A percentile compares a stretch with the other conserved stretches of the same genome.
These are phyloP conservation scores for Rhodophaea formosa DNA, from an alignment of 2,888 invertebrate species.

Conservation along the genomic window DNA sequence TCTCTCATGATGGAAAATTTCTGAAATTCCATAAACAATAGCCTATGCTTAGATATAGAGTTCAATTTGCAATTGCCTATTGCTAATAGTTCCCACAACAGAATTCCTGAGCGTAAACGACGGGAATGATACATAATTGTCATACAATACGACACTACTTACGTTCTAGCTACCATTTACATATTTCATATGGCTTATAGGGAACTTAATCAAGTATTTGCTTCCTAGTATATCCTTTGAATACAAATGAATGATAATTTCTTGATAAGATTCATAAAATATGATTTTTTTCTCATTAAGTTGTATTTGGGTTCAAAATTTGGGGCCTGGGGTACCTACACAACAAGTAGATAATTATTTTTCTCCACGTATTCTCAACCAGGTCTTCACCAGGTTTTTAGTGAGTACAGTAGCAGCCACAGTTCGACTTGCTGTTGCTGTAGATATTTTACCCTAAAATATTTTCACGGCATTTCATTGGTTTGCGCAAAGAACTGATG, in stretches of 20 bases:
- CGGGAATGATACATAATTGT: constrained; percentile 61
- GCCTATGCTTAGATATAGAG: not conserved
- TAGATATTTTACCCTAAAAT: no score
- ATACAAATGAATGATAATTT: not conserved
- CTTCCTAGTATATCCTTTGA: constrained; percentile 11
- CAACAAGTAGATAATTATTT: no score
- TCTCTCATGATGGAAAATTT: not conserved
- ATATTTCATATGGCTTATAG: constrained; percentile 27
- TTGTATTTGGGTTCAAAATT: no score
- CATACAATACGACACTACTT: constrained; percentile 53
- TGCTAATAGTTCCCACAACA: constrained; percentile 22
- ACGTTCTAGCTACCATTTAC: constrained; percentile 31
- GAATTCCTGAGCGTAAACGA: constrained; percentile 30
- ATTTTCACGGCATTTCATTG: no score
- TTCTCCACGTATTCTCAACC: no score
- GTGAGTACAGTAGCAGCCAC: no score
- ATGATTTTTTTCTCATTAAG: no score
- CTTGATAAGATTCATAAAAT: no score
- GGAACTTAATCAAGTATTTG: constrained; percentile 21
- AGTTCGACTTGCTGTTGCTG: no score
- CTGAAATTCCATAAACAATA: not conserved
- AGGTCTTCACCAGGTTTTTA: no score
- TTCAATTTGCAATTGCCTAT: constrained; percentile 13
- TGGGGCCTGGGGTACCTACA: no score
- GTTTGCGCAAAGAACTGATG: no score